Evolutionary conservation across 2,113 vertebrate species (phyloP), one percentile per base, ranked within the genome.

Genomic region (Prinia subflava): DNA sequence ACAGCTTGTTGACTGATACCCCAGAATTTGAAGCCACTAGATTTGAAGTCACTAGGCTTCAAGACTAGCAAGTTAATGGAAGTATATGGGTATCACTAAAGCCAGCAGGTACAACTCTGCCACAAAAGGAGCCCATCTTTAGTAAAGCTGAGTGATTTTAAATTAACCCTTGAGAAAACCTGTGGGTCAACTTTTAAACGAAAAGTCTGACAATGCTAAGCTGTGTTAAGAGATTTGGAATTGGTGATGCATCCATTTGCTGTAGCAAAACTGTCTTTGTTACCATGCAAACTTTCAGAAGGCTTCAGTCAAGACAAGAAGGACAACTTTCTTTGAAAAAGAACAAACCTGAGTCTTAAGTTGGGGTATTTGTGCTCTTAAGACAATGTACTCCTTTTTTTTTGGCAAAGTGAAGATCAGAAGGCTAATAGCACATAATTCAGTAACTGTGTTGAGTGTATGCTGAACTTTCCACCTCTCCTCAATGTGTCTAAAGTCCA

Each of bases 381-480:
- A 67, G 52, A 14, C 64, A 78, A 30, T 4, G 1, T 44, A 37
- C 3, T 77, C 14, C 7, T 55, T 56, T 87, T 37, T 37, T 39
- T 56, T 62, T 63, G 37, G 9, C 30, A 92, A 50, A 0, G 0
- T 27, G 60, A 63, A 41, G 28, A 55, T 46, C 20, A n/a, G 33
- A 75, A 65, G 27, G 53, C 47, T 27, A 57, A 35, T 33, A 60
- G 33, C 1, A 0, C 0, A 0, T 85, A 42, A 59, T 85, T 60
- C 64, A 53, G 31, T 83, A 68, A 53, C 17, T 74, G 4, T 3
- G 3, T 28, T 75, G 56, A 77, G 69, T 9, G 2, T 64, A 16
- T 70, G 21, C 41, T 25, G n/a, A 82, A 41, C 60, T 87, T 89
- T 71, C 53, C 41, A 87, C 25, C 37, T 87, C 19, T 56, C 81